phyloP scores from a whole-genome alignment of 2,113 vertebrate species.

The Nipponia nippon region DNA sequence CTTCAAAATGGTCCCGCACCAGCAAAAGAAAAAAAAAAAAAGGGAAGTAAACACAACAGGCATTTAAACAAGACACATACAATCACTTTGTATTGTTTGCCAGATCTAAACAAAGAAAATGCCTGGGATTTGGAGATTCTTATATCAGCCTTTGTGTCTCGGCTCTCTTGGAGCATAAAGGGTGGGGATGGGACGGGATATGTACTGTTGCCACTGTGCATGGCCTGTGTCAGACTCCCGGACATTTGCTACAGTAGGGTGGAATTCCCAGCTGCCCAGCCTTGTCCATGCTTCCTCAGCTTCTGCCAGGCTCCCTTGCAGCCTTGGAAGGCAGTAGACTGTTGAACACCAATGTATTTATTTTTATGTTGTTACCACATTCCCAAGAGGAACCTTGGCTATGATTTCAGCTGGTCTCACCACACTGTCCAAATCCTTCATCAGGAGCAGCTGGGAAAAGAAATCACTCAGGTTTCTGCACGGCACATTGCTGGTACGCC shows the following conservation, averaged over 20 bases:
- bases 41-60: neutral
- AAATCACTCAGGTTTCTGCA: slow-evolving; percentile 47
- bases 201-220: neutral
- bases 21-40: neutral
- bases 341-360: slow-evolving; percentile 56
- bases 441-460: slow-evolving; percentile 71
- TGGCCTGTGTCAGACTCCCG: neutral
- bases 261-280: slow-evolving; percentile 60
- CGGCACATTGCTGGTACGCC: neutral
- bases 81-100: neutral
- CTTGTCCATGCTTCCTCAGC: slow-evolving; percentile 24
- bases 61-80: neutral
- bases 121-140: neutral
- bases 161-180: neutral
- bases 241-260: slow-evolving; percentile 9
- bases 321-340: slow-evolving; percentile 35
- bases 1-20: neutral
- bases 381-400: slow-evolving; percentile 50
- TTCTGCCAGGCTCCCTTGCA: slow-evolving; percentile 1
- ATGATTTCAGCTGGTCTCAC: slow-evolving; percentile 65
- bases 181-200: neutral
- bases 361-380: slow-evolving; percentile 59
- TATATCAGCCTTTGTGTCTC: neutral
- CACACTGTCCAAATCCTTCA: slow-evolving; percentile 62
- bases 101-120: neutral